phyloP scores from a whole-genome alignment of 2,888 invertebrate species.

The Hydroisotoma schaefferi region DNA sequence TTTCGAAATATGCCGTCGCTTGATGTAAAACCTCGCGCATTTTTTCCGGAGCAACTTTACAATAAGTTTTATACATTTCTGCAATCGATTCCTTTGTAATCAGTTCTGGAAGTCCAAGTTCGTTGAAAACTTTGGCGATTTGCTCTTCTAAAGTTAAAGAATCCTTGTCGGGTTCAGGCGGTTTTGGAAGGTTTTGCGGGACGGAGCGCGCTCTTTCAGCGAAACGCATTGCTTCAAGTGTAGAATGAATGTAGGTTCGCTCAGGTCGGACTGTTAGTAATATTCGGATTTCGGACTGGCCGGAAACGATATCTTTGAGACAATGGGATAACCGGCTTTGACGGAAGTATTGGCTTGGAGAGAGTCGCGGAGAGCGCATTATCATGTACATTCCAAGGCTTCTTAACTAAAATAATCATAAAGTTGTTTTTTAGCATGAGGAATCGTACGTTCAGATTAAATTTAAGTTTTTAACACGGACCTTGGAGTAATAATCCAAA shows the following conservation, averaged over 20 bases:
- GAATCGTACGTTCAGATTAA: constrained; percentile 1
- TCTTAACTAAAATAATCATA: constrained; percentile 13
- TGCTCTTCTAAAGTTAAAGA: neutral
- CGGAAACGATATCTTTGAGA: constrained; percentile 43
- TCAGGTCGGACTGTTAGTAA: constrained; percentile 43
- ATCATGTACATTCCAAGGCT: constrained; percentile 25
- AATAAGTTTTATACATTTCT: neutral
- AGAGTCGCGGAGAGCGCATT: constrained; percentile 15
- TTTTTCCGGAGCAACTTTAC: constrained; percentile 1
- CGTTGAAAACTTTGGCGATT: neutral
- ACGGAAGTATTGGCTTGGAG: constrained; percentile 37
- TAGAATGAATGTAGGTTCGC: constrained; percentile 21
- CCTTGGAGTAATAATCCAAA: constrained; percentile 22
- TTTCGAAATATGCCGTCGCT: constrained; percentile 7
- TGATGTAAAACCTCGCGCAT: neutral
- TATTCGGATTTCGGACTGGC: constrained; percentile 35
- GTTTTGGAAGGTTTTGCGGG: constrained; percentile 12
- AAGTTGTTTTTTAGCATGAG: neutral
- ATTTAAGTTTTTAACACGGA: constrained; percentile 6
- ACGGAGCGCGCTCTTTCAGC: constrained; percentile 37
- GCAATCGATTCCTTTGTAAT: neutral
- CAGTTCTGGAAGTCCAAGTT: neutral
- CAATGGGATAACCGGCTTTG: constrained; percentile 45
- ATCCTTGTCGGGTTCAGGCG: neutral
- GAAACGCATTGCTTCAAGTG: constrained; percentile 42